Evolutionary conservation across 2,888 invertebrate genomes (phyloP), one percentile per base, ranked within the genome.

Genomic region (Brenthis hecate): DNA sequence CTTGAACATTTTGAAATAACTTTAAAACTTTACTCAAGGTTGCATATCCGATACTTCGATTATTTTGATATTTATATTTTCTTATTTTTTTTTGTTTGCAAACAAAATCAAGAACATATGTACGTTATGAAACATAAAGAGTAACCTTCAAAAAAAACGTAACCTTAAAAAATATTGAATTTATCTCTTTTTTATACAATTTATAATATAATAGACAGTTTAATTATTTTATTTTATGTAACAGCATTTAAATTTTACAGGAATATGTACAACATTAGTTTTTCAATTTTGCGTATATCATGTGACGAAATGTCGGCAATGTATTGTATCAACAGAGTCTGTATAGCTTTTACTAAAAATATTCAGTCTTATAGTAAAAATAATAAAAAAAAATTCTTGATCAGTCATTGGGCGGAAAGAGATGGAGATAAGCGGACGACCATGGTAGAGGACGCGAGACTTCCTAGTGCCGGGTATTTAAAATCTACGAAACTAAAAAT

Each of bases 401-500:
- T 63, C 63, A 61, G 62, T 55, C 65, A 62, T 66, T 69, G 66
- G 66, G 66, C 74, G 71, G 75, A 75, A 69, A 77, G 67, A 74
- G 76, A 62, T 62, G 53, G 43, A 75, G 78, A 80, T 79, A 82
- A 81, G 77, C 75, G 65, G 78, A 72, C 73, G 84, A 75, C 84
- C 85, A 74, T 79, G 79, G 70, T 56, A 68, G 76, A 84, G 85
- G 84, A 78, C 79, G 73, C 74, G 65, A 60, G 68, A 82, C 81
- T 85, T 86, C 85, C 85, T 84, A 78, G 72, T 74, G 36, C 36
- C 61, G 53, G 53, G 36, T 53, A 13, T 51, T 36, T 62, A 62
- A 32, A 60, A 50, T 50, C 48, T 13, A 60, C 13, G 28, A 32
- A 50, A 43, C 36, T 43, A 43, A 43, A 43, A 43, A 43, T 11